phyloP scores from a whole-genome alignment of 1,140 invertebrate genomes.

The Rhyacophila brunnea region DNA sequence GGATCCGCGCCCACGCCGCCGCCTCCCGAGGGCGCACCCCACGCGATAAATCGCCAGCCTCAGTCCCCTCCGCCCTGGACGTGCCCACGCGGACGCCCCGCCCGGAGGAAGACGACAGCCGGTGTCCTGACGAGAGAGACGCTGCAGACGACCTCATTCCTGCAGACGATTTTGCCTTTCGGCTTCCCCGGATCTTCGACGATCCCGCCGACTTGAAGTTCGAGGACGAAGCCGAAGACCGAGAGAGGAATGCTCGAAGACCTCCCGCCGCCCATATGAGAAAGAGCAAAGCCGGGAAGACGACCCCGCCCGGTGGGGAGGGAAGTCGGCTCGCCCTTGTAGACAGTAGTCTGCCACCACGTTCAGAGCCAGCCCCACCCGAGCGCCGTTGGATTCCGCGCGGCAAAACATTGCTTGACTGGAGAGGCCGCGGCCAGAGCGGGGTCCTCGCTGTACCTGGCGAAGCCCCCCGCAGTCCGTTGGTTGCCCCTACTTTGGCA shows the following conservation, averaged over 20 bases:
- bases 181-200: slow-evolving; percentile 19
- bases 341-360: too few species aligned
- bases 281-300: neutral
- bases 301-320: slow-evolving; percentile 13
- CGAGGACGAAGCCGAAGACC: slow-evolving; percentile 8
- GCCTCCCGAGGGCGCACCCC: slow-evolving; percentile 1
- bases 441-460: neutral
- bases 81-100: neutral
- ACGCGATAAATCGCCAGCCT: slow-evolving; percentile 7
- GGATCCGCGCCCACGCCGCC: slow-evolving; percentile 19
- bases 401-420: slow-evolving; percentile 24
- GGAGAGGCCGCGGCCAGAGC: slow-evolving; percentile 27
- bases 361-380: slow-evolving; percentile 23
- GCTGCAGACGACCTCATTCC: neutral
- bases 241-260: slow-evolving; percentile 13
- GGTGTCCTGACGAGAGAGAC: neutral
- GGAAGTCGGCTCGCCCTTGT: neutral
- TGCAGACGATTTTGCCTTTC: slow-evolving; percentile 26
- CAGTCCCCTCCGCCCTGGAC: neutral
- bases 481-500: neutral
- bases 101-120: slow-evolving; percentile 5
- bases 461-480: slow-evolving; percentile 11
- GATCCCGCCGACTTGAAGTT: slow-evolving; percentile 6
- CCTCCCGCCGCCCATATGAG: slow-evolving; percentile 14
- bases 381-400: slow-evolving; percentile 28